These are phyloP conservation scores for Conus betulinus DNA, from an alignment of 1,140 invertebrate species.

Conservation along the genomic window DNA sequence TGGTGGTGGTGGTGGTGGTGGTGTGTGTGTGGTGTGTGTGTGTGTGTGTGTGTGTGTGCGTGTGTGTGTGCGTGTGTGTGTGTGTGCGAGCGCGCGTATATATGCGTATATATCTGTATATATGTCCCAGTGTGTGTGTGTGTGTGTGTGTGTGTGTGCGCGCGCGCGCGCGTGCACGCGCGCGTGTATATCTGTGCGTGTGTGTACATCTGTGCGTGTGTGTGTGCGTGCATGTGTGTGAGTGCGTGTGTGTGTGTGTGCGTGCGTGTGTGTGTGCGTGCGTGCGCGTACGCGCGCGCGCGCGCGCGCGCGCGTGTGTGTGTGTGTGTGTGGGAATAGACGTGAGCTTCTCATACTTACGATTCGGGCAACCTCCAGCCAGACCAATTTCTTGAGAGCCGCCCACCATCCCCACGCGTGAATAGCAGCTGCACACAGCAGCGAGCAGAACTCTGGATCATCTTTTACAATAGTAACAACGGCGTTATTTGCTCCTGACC, in stretches of 20 bases:
- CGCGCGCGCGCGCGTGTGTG: not conserved
- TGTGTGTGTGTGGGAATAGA: too few relatives aligned
- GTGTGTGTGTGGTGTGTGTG: too few relatives aligned
- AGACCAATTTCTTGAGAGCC: constrained; percentile 54
- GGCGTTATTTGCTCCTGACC: too few relatives aligned
- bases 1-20: too few relatives aligned
- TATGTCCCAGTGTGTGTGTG: too few relatives aligned
- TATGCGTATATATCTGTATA: too few relatives aligned
- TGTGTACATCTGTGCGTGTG: not conserved
- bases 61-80: constrained; percentile 14
- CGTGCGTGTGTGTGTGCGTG: constrained; percentile 4
- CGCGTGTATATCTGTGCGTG: too few relatives aligned
- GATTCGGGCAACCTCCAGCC: constrained; percentile 53
- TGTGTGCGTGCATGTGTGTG: not conserved
- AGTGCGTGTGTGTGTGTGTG: not conserved
- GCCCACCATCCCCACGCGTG: constrained; percentile 39
- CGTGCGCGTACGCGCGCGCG: not conserved
- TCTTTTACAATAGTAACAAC: too few relatives aligned
- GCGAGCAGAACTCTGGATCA: too few relatives aligned
- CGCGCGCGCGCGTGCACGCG: too few relatives aligned
- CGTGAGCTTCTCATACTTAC: constrained; percentile 41
- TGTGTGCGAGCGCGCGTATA: constrained; percentile 15
- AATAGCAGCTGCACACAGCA: constrained; percentile 48
- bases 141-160: not conserved
- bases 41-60: too few relatives aligned